Evolutionary conservation across 2,113 vertebrate genomes (phyloP), one percentile per base, ranked within the genome.

Genomic region (Guaruba guarouba): DNA sequence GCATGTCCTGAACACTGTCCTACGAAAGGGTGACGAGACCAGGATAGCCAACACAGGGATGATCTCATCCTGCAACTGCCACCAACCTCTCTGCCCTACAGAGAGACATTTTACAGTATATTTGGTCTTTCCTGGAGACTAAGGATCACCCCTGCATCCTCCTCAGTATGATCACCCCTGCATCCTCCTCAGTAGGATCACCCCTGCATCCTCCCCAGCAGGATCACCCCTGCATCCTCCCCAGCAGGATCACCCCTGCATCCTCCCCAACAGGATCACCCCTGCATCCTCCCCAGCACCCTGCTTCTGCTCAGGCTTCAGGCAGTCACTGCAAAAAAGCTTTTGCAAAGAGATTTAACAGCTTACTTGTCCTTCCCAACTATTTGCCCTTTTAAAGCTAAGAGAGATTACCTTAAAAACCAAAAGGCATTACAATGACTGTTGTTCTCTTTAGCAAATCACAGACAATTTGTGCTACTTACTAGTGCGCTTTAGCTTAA

Each of bases 381-480:
- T 14, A 43, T 54, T 78, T 82, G 46, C 43, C 78, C 75, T 77
- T 59, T 61, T 7, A 61, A 86, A 81, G 64, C 29, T 75, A 69
- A 88, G 82, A 46, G n/a, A 70, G 43, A 80, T 83, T 87, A 82
- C 39, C 37, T n/a, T n/a, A 52, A 31, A 57, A 48, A 64, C 52
- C 35, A 49, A 31, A 78, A 1, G 25, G 17, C 46, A 43, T 67
- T 64, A 49, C 33, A 44, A 48, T 27, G 52, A 69, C 19, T 90
- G 69, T 88, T 88, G 71, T 90, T 94, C 74, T 75, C 88, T 82
- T 84, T 37, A 66, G 66, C 62, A 94, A 94, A 92, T 84, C 80
- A 67, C 74, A 86, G 85, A 54, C 85, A 94, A 94, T 95, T 95
- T 79, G 16, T 46, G 74, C 31, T 86, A 71, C 70, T 93, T 93